Conservation (phyloP, 1,140 invertebrate species). For the Calycopis cecrops region DNA sequence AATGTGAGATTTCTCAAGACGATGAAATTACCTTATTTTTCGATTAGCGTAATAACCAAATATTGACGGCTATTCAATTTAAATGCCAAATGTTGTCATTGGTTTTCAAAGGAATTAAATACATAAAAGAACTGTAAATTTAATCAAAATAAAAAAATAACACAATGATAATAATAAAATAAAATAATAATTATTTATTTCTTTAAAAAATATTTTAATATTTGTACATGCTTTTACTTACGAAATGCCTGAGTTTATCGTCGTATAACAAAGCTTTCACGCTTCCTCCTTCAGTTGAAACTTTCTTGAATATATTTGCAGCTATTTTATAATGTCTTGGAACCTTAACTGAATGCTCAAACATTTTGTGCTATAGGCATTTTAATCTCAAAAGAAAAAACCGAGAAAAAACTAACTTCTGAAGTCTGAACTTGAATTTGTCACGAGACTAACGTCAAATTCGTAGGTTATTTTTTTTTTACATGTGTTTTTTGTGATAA, state of each 20-base stretch:
- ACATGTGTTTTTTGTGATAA: not conserved
- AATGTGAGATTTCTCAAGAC: no score
- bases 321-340: constrained; percentile 85
- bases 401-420: not conserved
- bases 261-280: constrained; percentile 83
- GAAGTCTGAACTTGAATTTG: not conserved
- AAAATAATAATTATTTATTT: not conserved
- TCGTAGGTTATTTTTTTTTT: not conserved
- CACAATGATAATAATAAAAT: not conserved
- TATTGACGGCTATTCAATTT: no score
- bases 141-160: not conserved
- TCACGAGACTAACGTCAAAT: constrained; percentile 52
- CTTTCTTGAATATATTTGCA: constrained; percentile 79
- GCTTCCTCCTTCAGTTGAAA: constrained; percentile 80
- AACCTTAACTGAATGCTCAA: constrained; percentile 84
- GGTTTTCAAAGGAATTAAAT: not conserved
- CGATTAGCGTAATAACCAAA: no score
- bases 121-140: no score
- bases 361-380: constrained; percentile 52
- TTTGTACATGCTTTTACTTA: constrained; percentile 42
- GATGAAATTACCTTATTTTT: not conserved
- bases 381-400: constrained; percentile 14
- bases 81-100: not conserved
- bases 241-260: constrained; percentile 77
- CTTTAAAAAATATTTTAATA: no score